Evolutionary conservation across 2,797 vertebrate species (phyloP), one percentile per base, ranked within the genome.

Genomic region (Hoplostethus atlanticus): DNA sequence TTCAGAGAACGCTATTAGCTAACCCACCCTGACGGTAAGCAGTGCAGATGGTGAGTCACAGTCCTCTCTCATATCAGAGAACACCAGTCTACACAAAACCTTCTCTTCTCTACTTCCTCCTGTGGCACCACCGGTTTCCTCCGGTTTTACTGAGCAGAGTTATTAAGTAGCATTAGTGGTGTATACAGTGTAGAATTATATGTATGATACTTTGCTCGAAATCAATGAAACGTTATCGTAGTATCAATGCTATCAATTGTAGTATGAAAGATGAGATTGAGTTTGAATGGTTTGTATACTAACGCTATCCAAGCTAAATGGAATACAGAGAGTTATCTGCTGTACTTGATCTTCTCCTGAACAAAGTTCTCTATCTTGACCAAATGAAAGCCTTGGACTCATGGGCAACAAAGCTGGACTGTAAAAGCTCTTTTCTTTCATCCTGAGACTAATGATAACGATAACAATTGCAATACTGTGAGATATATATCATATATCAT

Each of bases 321-420:
- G 50, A 80, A 75, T 66, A 50, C 69, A 65, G 62, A 42, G 38
- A 55, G 55, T 40, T 60, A 30, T 77, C 51, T 64, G 46, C 65
- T 55, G 46, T 67, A 58, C 82, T 81, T 72, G 62, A 81, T 84
- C 68, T 64, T 42, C 51, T 59, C 38, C 8, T 28, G 7, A 78
- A 61, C 61, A 70, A 28, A 62, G 40, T 77, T 69, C 4, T 76
- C 46, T 58, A 15, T 64, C 59, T 61, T 48, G 53, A 68, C 40
- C 31, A 76, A 34, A 48, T 50, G 48, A 68, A 59, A 60, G 17
- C 44, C 17, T 42, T 38, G 8, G 34, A 56, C 64, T 53, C 4
- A 2, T 42, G 40, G 40, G 40, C 11, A 44, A 50, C 55, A 54
- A 38, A 60, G 59, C 50, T 34, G 73, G 69, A 78, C 60, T 63